Base-by-base conservation (phyloP, 2,797 vertebrate genomes). In the Pangasius djambal region DNA sequence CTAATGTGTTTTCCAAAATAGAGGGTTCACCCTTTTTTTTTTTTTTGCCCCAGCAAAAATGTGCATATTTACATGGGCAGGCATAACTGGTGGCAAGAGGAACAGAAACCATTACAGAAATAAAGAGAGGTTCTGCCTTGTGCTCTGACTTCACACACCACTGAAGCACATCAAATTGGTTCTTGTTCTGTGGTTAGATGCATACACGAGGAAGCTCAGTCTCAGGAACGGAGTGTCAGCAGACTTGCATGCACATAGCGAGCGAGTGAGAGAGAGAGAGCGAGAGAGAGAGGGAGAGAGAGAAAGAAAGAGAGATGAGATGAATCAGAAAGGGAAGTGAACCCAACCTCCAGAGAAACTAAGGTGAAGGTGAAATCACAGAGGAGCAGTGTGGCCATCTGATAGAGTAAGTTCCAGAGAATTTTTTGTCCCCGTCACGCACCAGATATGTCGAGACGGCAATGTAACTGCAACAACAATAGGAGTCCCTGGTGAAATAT, bases 131-230 rank as follows among this genome's bases (percentile, higher is more conserved):
- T 97, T 97, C 96, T 96, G 96, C 96, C 97, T 98, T 97, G 97
- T 93, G 94, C 94, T 93, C 96, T 94, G 96, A 97, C 97, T 98
- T 99, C 97, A 98, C 98, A 98, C 97, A 96, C 96, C 97, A 98
- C 92, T 97, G 97, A 97, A 98, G 97, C 97, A 98, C 97, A 97
- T 97, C 97, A 98, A 98, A 98, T 97, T 98, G 97, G 97, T 97
- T 98, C 95, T 97, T 98, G 97, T 98, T 88, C 88, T 91, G 77
- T 86, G 61, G 88, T 65, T 87, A 86, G 83, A 57, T 78, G 57
- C 83, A 85, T 77, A 88, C 83, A 89, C 55, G 83, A 57, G 37
- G 87, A 77, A 77, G 77, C 88, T 89, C 75, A 86, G 78, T 88
- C 77, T 83, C 61, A 67, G 83, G 74, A 85, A 88, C n/a, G 72